A percentile compares a stretch with the other conserved stretches of the same genome.
These are phyloP conservation scores for Coreius guichenoti DNA, from an alignment of 2,797 vertebrate genomes.

Conservation along the genomic window DNA sequence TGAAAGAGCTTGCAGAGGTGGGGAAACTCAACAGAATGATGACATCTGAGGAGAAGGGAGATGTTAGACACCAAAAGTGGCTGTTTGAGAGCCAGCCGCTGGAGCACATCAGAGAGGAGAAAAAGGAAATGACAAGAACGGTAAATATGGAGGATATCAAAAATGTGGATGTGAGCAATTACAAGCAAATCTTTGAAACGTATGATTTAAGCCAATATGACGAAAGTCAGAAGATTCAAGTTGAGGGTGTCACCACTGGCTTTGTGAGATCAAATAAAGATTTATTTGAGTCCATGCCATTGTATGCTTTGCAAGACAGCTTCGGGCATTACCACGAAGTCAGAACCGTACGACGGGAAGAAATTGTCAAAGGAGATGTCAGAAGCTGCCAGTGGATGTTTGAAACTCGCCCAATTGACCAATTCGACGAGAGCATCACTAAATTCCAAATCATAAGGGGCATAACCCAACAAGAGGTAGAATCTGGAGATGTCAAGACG, in stretches of 20 bases:
- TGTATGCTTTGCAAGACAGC: slow-evolving; percentile 91
- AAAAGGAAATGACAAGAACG: slow-evolving; percentile 82
- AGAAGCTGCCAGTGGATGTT: slow-evolving; percentile 93
- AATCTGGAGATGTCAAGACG: slow-evolving; percentile 91
- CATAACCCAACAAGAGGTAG: slow-evolving; percentile 90
- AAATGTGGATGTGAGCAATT: slow-evolving; percentile 87
- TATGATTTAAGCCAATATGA: slow-evolving; percentile 78
- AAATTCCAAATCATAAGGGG: slow-evolving; percentile 92
- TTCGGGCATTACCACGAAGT: slow-evolving; percentile 90
- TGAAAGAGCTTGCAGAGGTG: slow-evolving; percentile 84
- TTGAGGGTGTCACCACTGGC: slow-evolving; percentile 85
- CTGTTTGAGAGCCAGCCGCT: slow-evolving; percentile 90
- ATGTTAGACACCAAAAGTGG: slow-evolving; percentile 91
- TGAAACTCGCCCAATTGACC: slow-evolving; percentile 92
- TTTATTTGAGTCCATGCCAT: slow-evolving; percentile 86
- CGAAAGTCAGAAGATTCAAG: slow-evolving; percentile 82
- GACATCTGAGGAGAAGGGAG: slow-evolving; percentile 84
- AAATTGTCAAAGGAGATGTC: slow-evolving; percentile 91
- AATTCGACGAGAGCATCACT: slow-evolving; percentile 87
- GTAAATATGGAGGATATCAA: slow-evolving; percentile 88
- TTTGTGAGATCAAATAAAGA: slow-evolving; percentile 87
- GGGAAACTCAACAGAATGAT: slow-evolving; percentile 84
- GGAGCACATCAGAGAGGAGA: slow-evolving; percentile 88
- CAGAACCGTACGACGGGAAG: slow-evolving; percentile 89
- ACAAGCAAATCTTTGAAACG: slow-evolving; percentile 87